Percentiles rank a stretch among this genome's conserved stretches.
Conservation (phyloP, 2,113 vertebrate species). For the Neodon shergylaensis region DNA sequence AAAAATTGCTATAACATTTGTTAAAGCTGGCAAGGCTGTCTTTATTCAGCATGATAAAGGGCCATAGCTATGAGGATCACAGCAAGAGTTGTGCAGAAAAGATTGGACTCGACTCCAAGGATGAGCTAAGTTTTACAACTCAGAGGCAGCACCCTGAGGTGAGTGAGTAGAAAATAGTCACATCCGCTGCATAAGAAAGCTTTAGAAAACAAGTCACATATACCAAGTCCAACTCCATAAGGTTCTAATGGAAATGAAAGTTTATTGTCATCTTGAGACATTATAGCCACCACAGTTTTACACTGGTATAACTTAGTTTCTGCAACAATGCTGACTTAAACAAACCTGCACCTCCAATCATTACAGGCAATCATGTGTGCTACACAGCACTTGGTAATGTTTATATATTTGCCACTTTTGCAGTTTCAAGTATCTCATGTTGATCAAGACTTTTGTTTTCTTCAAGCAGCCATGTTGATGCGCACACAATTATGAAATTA, state of each 20-base stretch:
- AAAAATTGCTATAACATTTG: background rate
- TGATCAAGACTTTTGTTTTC: background rate
- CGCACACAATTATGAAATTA: background rate
- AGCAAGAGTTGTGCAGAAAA: background rate
- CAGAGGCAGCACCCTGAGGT: background rate
- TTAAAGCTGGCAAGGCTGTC: background rate
- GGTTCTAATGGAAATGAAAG: background rate
- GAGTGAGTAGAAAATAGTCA: background rate
- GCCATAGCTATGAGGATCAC: background rate
- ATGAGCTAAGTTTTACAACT: background rate
- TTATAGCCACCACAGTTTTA: background rate
- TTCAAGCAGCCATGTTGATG: background rate
- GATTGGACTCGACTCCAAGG: background rate
- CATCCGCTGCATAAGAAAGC: background rate
- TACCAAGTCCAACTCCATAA: background rate
- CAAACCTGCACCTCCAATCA: background rate
- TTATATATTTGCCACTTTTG: background rate
- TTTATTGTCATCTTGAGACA: background rate
- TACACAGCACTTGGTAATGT: background rate
- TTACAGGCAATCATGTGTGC: background rate
- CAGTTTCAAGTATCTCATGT: background rate
- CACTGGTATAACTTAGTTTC: background rate
- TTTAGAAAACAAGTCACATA: background rate
- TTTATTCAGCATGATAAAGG: background rate
- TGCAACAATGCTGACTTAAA: background rate